Base-by-base conservation (phyloP, 2,797 vertebrate genomes). In the Microchirus variegatus region DNA sequence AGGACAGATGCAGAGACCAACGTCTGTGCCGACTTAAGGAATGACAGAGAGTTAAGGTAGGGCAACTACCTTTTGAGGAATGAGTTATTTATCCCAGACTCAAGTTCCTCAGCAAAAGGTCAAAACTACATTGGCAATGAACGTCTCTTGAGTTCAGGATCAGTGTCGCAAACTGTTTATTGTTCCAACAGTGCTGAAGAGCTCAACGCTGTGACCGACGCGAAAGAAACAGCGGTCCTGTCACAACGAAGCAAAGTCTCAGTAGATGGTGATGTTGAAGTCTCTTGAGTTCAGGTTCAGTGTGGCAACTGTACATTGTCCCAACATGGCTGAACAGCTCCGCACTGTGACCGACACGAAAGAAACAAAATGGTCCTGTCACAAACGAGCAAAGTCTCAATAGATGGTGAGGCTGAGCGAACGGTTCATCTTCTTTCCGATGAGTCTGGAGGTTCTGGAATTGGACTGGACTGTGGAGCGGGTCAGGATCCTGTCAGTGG, bases 341-440 rank as follows among this genome's bases (percentile, higher is more conserved):
- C 3, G 22, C 22, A 5, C 22, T 22, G 22, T 22, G 22, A 68
- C 66, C 51, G 57, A 13, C 11, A 8, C 0, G 11, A 47, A 38
- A 67, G 1, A 48, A 38, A 60, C 47, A 18, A 16, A 2, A 46
- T 7, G 48, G 18, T 22, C 35, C 45, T 48, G 48, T 56, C n/a
- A 7, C 51, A 16, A 47, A 1, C 12, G 18, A 11, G 44, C 14
- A 42, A 31, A 52, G 55, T 69, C 71, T 95, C 89, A 98, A 90
- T 98, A 99, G 87, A 99, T 98, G 53, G 96, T 98, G 63, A 99
- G 95, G 87, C 97, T 98, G 85, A 98, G 90, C 1, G 97, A 98
- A 13, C 97, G 95, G 76, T 95, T 98, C 95, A 97, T 98, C 85
- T 99, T 99, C 91, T 99, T 99, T 48, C 97, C 97, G 36, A 97